Evolutionary conservation across 2,888 invertebrate species (phyloP).

Genomic region (Drosophila nr. perissopoda): DNA sequence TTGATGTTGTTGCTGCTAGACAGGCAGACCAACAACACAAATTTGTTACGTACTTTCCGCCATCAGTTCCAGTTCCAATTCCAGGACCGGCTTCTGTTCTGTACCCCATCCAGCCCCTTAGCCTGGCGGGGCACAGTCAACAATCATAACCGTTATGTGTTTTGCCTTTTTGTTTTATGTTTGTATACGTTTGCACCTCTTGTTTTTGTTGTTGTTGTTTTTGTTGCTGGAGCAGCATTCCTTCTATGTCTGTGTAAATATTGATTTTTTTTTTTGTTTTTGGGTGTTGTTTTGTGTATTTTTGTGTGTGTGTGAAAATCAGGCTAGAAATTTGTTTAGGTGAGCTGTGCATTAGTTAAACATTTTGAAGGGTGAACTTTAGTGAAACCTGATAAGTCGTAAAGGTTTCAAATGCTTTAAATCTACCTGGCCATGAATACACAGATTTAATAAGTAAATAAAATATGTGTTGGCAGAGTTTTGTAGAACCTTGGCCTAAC

Average conservation of each 20-base stretch:
- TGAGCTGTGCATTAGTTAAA: conserved; percentile 21
- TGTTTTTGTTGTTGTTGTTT: conserved; percentile 20
- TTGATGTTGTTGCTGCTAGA: conserved; percentile 38
- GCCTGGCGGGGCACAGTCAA: conserved; percentile 19
- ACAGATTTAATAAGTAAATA: not conserved
- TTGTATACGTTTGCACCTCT: conserved; percentile 14
- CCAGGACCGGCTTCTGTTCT: conserved; percentile 22
- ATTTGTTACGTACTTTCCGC: conserved; percentile 62
- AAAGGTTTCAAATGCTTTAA: not conserved
- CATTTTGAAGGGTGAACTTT: conserved; percentile 21
- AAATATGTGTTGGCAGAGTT: not conserved
- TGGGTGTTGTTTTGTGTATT: conserved; percentile 9
- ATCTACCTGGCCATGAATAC: not conserved
- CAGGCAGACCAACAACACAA: conserved; percentile 42
- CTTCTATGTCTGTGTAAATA: conserved; percentile 64
- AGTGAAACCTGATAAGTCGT: not conserved
- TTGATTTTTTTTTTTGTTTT: conserved; percentile 56
- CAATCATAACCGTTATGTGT: conserved; percentile 53
- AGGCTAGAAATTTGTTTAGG: conserved; percentile 56
- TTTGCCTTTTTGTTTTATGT: conserved; percentile 49
- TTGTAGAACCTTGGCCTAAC: not conserved
- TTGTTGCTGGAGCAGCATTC: conserved; percentile 48
- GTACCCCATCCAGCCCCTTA: conserved; percentile 9
- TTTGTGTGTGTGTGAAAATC: conserved; percentile 47
- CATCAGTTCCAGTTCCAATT: conserved; percentile 29